A percentile compares a stretch with the other conserved stretches of the same genome.
Conservation (phyloP, 1,140 invertebrate species). For the Neodiprion fabricii region DNA sequence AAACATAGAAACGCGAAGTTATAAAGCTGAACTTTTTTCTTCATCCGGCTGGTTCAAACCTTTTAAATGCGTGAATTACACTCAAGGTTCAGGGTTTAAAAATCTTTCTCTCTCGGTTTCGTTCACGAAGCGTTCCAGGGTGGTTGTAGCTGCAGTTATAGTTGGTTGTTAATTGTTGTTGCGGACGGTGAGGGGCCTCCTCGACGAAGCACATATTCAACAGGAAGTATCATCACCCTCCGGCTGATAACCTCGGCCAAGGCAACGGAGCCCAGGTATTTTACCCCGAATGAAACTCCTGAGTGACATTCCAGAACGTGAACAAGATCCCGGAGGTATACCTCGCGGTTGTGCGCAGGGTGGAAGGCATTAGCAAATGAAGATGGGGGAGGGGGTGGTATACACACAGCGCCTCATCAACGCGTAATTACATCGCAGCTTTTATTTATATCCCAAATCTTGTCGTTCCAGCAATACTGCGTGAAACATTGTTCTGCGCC, state of each 20-base stretch:
- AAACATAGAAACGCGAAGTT: too few relatives aligned
- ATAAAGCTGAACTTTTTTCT: too few relatives aligned
- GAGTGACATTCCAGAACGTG: constrained; percentile 9
- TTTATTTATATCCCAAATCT: constrained; percentile 15
- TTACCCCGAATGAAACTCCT: constrained; percentile 9
- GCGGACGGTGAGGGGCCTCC: too few relatives aligned
- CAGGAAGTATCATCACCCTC: background rate
- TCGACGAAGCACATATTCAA: too few relatives aligned
- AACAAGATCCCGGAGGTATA: background rate
- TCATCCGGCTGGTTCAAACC: background rate
- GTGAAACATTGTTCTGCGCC: background rate
- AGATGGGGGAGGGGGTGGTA: background rate
- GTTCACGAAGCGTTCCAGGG: background rate
- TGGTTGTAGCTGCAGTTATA: too few relatives aligned
- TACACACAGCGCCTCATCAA: background rate
- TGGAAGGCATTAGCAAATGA: constrained; percentile 1
- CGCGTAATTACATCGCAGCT: constrained; percentile 7
- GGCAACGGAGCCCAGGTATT: constrained; percentile 2
- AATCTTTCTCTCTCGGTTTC: background rate
- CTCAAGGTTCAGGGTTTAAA: background rate
- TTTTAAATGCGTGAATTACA: background rate
- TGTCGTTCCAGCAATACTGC: background rate
- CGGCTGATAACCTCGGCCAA: background rate
- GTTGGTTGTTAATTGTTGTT: too few relatives aligned
- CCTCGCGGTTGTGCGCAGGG: background rate